Base-by-base conservation (phyloP, 37 sponge, comb jelly and placozoan species). In the Chondrilla cf. caribensis region DNA sequence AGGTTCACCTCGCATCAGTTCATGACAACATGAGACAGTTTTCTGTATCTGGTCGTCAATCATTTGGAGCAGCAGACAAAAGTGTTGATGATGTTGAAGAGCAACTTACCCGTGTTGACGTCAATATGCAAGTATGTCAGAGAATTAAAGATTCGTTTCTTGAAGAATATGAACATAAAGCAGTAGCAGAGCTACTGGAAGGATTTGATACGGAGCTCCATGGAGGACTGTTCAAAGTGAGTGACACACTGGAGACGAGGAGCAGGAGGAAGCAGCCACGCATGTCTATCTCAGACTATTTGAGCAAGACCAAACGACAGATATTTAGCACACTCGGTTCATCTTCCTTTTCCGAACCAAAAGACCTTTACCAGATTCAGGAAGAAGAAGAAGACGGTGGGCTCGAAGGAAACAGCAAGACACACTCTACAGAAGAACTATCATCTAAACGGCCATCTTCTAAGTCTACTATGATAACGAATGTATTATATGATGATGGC, bases 241-340 rank as follows among this genome's bases (percentile, higher is more conserved):
- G n/a, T 73, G 76, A 73, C 2, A 32, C 68, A n/a, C 35, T 33
- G 17, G 68, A 67, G 32, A 17, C 31, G 32, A 33, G 14, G 4
- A 29, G 35, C 32, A 8, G 35, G 15, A 26, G 68, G 31, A 73
- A 40, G 24, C 76, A 40, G 3, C 9, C 44, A 3, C 44, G 44
- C 24, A 17, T n/a, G 15, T 73, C 76, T 40, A 73, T 73, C 14
- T 73, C 76, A 11, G 76, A 73, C 14, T 73, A 38, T 39, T 40
- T 73, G 44, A 42, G 24, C 39, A 73, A 43, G 7, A 73, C 31
- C 38, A 73, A 73, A 9, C 31, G 43, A 42, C 38, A 73, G 14
- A 73, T 73, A 39, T 73, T 73, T 40, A 37, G 38, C 21, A 73
- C 76, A 36, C 76, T 73, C 0, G 76, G 76, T 25, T 43, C 76